These are phyloP conservation scores for Falco concolor DNA, from an alignment of 2,797 vertebrate species.

Conservation along the genomic window DNA sequence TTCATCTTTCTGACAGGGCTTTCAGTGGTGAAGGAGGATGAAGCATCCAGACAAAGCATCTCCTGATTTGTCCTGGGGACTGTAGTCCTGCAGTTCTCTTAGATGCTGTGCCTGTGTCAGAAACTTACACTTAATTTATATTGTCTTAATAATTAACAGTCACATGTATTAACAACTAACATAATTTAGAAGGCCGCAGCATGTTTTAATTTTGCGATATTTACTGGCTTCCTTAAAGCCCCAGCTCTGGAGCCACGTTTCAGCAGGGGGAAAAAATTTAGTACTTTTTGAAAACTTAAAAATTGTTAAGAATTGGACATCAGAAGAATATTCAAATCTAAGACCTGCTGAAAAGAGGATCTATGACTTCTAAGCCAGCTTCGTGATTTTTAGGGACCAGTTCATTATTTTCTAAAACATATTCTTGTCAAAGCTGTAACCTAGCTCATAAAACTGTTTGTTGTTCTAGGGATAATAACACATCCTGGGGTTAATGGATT, in stretches of 20 bases:
- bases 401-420: background rate
- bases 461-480: background rate
- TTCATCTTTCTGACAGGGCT: background rate
- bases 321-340: background rate
- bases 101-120: background rate
- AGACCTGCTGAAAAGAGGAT: background rate
- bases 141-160: background rate
- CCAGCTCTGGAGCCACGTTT: background rate
- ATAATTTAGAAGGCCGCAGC: background rate
- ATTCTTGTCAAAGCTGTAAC: background rate
- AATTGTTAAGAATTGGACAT: background rate
- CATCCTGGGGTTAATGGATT: background rate
- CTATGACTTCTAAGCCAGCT: background rate
- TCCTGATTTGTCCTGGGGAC: background rate
- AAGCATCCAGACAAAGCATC: background rate
- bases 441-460: background rate
- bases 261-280: accelerated
- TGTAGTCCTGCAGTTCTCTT: background rate
- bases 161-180: background rate
- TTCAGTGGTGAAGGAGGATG: background rate
- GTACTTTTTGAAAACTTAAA: background rate
- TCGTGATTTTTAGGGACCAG: background rate
- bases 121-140: background rate
- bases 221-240: background rate
- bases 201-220: background rate